Evolutionary conservation across 2,797 vertebrate genomes (phyloP), one percentile per base, ranked within the genome.

Genomic region (Urocyon cinereoargenteus): DNA sequence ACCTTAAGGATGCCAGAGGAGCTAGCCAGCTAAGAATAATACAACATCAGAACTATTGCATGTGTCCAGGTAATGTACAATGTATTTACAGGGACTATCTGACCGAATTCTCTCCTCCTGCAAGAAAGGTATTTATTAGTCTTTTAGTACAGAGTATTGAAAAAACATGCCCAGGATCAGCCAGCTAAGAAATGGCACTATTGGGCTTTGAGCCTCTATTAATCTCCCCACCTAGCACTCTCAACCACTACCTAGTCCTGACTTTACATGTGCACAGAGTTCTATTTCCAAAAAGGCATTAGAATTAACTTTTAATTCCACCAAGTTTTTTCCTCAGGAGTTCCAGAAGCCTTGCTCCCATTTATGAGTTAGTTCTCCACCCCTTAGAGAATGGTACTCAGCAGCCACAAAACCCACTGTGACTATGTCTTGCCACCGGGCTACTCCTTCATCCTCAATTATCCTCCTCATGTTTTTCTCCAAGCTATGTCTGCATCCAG

Each of bases 391-490:
- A 28, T 34, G 6, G 14, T 15, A 51, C 7, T 64, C 2, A 34
- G 9, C 26, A 72, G 12, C 22, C 22, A 9, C n/a, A 64, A 86
- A 68, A 93, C 31, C 18, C 2, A 0, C 4, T 31, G 16, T n/a
- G 26, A 24, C 31, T n/a, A n/a, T 40, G 36, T 96, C 16, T 64
- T 24, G 36, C 8, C 55, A 34, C 6, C 0, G 2, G 45, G 34
- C 19, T 19, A 13, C 19, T 66, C n/a, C n/a, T 78, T 7, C 4
- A 0, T 36, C 34, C 40, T 82, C 21, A 12, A n/a, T 28, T 36
- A 59, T 0, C 3, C 8, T 51, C 19, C 31, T 55, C 2, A 0
- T 1, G 2, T 16, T 11, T 9, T 5, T 77, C 12, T 19, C 81
- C 11, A 19, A 19, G 26, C 2, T 11, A 78, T 1, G 6, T 31